These are phyloP conservation scores for Parazoanthus atlanticus DNA, from an alignment of 92 coral and sea anemone species.

Conservation along the genomic window DNA sequence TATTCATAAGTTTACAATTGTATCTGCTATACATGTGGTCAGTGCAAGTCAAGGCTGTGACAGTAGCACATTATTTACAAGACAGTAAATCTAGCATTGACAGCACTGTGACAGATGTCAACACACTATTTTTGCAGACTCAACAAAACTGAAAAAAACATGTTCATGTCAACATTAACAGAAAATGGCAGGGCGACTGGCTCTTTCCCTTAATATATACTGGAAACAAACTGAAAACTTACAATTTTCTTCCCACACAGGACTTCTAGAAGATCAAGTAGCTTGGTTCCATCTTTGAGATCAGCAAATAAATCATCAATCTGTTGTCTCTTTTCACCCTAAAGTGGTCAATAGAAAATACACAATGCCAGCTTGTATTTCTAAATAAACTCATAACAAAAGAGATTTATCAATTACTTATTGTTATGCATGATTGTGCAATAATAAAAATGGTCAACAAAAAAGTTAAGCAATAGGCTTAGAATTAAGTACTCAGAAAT, in stretches of 20 bases:
- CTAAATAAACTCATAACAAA: not conserved
- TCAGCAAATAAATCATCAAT: constrained; percentile 85
- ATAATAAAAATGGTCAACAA: not conserved
- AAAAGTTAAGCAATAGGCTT: not conserved
- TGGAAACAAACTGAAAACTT: constrained; percentile 26
- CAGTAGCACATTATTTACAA: too few relatives aligned
- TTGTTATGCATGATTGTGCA: not conserved
- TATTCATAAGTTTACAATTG: too few relatives aligned
- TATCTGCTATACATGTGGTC: too few relatives aligned
- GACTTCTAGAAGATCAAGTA: constrained; percentile 79
- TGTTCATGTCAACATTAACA: too few relatives aligned
- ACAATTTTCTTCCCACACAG: constrained; percentile 92
- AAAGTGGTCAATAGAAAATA: not conserved
- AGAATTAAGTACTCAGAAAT: too few relatives aligned
- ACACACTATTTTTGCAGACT: too few relatives aligned
- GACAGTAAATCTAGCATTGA: too few relatives aligned
- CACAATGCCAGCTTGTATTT: not conserved
- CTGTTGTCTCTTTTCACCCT: constrained; percentile 75
- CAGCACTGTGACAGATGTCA: too few relatives aligned
- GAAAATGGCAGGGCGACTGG: too few relatives aligned
- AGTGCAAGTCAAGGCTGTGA: too few relatives aligned
- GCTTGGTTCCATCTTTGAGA: constrained; percentile 84
- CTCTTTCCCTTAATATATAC: not conserved
- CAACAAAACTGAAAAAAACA: too few relatives aligned
- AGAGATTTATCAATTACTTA: too few relatives aligned